Evolutionary conservation across 2,888 invertebrate species (phyloP).

Genomic region (Sepioteuthis lessoniana): DNA sequence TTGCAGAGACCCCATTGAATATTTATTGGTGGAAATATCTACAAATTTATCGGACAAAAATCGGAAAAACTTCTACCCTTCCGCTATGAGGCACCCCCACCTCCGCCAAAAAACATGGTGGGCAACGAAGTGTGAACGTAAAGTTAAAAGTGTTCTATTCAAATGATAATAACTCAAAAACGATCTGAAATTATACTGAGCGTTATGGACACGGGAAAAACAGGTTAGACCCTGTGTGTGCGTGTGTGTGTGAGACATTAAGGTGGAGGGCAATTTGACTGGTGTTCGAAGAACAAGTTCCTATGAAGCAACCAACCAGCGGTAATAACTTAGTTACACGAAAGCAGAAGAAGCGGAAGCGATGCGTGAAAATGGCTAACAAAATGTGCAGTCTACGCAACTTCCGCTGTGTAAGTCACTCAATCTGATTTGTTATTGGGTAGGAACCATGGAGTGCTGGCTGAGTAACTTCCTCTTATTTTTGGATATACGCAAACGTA

Average conservation of each 20-base stretch:
- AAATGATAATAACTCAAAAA: not conserved
- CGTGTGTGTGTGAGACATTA: too few relatives aligned
- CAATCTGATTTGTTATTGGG: not conserved
- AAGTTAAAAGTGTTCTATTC: not conserved
- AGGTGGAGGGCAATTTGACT: too few relatives aligned
- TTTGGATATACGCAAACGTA: not conserved
- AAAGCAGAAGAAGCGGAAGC: not conserved
- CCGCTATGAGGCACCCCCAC: too few relatives aligned
- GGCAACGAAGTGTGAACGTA: not conserved
- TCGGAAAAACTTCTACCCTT: not conserved
- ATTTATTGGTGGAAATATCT: conserved; percentile 16
- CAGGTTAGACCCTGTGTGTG: too few relatives aligned
- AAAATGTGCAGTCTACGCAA: not conserved
- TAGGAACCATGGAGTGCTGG: not conserved
- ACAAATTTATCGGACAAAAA: not conserved
- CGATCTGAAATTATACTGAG: not conserved
- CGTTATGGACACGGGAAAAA: not conserved
- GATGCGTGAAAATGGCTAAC: conserved; percentile 33
- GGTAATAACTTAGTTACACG: not conserved
- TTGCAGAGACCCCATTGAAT: not conserved
- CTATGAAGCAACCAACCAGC: not conserved
- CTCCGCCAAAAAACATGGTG: not conserved
- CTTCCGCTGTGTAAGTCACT: not conserved
- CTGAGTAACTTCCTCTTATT: not conserved
- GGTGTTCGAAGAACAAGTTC: not conserved